phyloP scores from a whole-genome alignment of 2,113 vertebrate species.

The Onychorhynchus coronatus region DNA sequence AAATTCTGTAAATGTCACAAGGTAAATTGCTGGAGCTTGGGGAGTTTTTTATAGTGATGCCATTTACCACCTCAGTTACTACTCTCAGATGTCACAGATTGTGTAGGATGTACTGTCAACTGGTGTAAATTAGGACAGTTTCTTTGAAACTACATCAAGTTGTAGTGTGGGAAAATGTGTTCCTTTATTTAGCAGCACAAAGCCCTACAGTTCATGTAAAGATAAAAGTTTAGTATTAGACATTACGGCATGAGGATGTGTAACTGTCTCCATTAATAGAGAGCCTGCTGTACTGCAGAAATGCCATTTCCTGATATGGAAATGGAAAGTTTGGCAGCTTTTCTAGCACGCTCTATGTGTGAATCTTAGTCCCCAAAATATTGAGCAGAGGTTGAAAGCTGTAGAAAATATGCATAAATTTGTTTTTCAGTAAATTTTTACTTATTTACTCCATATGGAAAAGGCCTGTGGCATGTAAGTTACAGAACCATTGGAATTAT shows the following conservation, averaged over 20 bases:
- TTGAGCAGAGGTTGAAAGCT: background rate
- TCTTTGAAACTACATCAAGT: background rate
- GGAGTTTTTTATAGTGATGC: background rate
- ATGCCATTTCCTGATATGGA: slow-evolving; percentile 3
- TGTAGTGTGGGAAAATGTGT: background rate
- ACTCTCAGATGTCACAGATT: background rate
- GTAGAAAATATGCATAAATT: background rate
- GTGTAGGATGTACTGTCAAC: background rate
- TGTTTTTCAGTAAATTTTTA: background rate
- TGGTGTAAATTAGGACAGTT: slow-evolving; percentile 5
- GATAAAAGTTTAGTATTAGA: background rate
- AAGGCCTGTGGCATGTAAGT: background rate
- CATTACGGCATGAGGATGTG: background rate
- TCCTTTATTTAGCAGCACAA: slow-evolving; percentile 29
- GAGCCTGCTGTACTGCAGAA: background rate
- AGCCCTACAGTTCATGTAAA: background rate
- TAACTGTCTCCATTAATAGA: background rate
- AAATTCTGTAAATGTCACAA: background rate
- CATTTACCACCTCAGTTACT: slow-evolving; percentile 21
- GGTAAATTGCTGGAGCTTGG: background rate
- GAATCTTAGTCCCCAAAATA: background rate
- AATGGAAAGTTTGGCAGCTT: background rate
- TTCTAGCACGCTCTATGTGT: background rate
- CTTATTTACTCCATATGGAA: background rate
- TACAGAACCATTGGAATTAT: background rate